phyloP scores from a whole-genome alignment of 2,797 vertebrate genomes.

The Oreochromis grahami region DNA sequence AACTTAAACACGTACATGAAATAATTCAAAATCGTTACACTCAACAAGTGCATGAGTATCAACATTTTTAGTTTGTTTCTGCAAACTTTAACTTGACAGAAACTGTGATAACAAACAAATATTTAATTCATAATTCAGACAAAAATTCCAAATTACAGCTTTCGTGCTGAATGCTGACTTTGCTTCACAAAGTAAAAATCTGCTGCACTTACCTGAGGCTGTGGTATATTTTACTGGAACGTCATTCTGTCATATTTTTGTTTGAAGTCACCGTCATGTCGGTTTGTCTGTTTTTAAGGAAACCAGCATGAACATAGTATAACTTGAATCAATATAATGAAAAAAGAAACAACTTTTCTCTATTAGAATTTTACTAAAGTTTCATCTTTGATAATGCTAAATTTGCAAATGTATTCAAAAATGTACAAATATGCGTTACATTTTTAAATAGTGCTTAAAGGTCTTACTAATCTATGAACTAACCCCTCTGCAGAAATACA shows the following conservation, averaged over 20 bases:
- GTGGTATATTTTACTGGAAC: not conserved
- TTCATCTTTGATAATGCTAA: not conserved
- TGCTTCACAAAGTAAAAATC: fast-evolving
- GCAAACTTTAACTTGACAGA: not conserved
- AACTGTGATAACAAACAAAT: fast-evolving
- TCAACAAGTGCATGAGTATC: not conserved
- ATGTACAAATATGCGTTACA: not conserved
- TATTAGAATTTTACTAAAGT: not conserved
- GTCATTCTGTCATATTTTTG: not conserved
- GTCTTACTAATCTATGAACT: not conserved
- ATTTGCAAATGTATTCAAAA: fast-evolving
- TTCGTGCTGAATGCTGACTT: fast-evolving
- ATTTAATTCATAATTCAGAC: fast-evolving
- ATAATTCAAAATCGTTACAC: not conserved
- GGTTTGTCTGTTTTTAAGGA: fast-evolving
- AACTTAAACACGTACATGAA: not conserved
- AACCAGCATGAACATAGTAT: not conserved
- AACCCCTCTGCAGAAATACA: not conserved
- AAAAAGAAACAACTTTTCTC: not conserved
- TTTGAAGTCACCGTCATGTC: not conserved
- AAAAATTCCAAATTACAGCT: not conserved
- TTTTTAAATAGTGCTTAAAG: not conserved
- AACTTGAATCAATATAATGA: not conserved
- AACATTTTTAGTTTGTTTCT: fast-evolving
- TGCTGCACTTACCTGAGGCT: not conserved